phyloP scores from a whole-genome alignment of 2,888 invertebrate genomes.

The Lymantria dispar region DNA sequence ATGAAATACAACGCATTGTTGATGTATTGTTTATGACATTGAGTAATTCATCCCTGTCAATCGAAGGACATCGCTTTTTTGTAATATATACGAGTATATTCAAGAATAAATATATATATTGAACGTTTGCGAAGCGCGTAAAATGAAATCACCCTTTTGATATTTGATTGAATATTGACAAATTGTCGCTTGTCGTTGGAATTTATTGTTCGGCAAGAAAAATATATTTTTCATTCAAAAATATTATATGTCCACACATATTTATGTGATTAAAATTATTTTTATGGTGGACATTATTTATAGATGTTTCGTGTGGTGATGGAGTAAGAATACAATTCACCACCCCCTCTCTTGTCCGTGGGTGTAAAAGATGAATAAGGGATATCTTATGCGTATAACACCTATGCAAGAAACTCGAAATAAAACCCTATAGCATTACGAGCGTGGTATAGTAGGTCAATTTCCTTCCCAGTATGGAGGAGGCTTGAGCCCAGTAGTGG shows the following conservation, averaged over 20 bases:
- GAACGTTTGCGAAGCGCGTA: constrained; percentile 6
- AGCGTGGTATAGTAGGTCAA: too few relatives aligned
- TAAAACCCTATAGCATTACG: too few relatives aligned
- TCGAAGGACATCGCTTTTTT: not conserved
- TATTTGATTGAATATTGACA: constrained; percentile 21
- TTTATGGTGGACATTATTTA: too few relatives aligned
- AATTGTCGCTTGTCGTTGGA: constrained; percentile 33
- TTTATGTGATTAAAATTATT: not conserved
- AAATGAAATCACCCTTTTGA: constrained; percentile 18
- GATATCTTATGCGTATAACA: too few relatives aligned
- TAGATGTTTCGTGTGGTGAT: too few relatives aligned
- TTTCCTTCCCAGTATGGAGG: too few relatives aligned
- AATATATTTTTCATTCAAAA: constrained; percentile 11
- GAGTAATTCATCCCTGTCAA: not conserved
- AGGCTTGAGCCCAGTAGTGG: too few relatives aligned
- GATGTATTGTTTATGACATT: not conserved
- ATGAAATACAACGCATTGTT: too few relatives aligned
- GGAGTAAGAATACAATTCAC: too few relatives aligned
- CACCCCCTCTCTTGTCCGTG: too few relatives aligned
- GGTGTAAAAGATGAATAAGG: too few relatives aligned
- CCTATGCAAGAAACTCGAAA: too few relatives aligned
- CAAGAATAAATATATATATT: constrained; percentile 12
- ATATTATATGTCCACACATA: constrained; percentile 13
- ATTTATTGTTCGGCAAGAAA: constrained; percentile 13
- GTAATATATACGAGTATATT: not conserved